A percentile compares a stretch with the other conserved stretches of the same genome.
Conservation (phyloP, 2,797 vertebrate species). For the Sebastiscus albofasciatus region DNA sequence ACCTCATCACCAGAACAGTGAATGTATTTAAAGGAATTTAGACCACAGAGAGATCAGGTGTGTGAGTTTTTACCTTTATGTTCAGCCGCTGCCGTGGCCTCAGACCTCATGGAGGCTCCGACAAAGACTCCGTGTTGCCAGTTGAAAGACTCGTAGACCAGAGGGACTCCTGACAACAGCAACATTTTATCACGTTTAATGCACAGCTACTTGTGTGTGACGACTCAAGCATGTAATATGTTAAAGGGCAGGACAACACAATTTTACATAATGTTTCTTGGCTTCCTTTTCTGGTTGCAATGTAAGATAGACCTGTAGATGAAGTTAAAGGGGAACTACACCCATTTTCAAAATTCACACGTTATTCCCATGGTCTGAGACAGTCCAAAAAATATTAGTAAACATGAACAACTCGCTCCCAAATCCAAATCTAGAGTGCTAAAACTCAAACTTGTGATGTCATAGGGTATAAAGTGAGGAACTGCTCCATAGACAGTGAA, state of each 20-base stretch:
- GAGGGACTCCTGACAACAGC: constrained; percentile 86
- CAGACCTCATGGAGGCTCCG: constrained; percentile 92
- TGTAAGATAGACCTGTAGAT: not conserved
- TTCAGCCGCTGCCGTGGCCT: constrained; percentile 94
- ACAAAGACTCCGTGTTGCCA: constrained; percentile 95
- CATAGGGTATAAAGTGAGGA: no score
- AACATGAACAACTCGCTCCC: no score
- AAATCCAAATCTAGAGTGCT: no score
- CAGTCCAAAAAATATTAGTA: no score
- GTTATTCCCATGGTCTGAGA: no score
- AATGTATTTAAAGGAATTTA: not conserved
- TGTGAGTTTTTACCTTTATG: constrained; percentile 84
- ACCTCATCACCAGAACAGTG: not conserved
- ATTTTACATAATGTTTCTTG: not conserved
- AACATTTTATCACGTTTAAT: not conserved
- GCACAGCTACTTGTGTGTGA: not conserved
- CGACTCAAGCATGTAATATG: not conserved
- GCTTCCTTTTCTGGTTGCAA: not conserved
- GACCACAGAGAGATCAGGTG: not conserved
- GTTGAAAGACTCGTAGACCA: constrained; percentile 92
- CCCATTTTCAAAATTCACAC: no score
- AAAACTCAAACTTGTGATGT: no score
- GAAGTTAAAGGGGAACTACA: no score
- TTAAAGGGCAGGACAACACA: not conserved
- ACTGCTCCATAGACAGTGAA: no score